phyloP scores from a whole-genome alignment of 2,797 vertebrate species.

The Sebastes itinus region DNA sequence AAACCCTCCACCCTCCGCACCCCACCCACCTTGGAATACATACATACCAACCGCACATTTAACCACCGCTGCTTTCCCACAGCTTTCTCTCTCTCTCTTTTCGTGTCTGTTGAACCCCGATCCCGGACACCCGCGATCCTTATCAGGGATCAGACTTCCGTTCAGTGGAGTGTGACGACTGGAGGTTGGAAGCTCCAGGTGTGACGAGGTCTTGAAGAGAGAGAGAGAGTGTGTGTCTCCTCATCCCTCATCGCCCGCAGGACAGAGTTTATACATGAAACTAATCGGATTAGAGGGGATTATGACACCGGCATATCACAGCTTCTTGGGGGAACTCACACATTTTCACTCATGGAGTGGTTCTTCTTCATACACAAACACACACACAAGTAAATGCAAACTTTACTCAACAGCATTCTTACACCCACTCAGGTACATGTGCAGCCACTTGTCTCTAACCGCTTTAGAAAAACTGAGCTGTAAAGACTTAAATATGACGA shows the following conservation, averaged over 20 bases:
- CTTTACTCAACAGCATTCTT: not conserved
- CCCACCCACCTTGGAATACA: constrained; percentile 34
- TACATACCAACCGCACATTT: constrained; percentile 40
- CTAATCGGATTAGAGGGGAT: constrained; percentile 73
- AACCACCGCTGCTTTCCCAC: constrained; percentile 30
- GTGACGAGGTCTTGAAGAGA: constrained; percentile 40
- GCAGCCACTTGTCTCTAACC: constrained; percentile 34
- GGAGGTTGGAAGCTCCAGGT: constrained; percentile 71
- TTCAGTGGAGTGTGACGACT: constrained; percentile 69
- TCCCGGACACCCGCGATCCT: constrained; percentile 45
- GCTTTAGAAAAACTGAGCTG: constrained; percentile 34
- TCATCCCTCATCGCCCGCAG: constrained; percentile 64
- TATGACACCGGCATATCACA: constrained; percentile 59
- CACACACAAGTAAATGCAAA: not conserved
- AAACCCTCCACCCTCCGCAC: not conserved
- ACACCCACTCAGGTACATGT: constrained; percentile 23
- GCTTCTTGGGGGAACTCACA: constrained; percentile 23
- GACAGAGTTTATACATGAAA: constrained; percentile 64
- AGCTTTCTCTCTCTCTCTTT: constrained; percentile 37
- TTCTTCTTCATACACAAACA: not conserved
- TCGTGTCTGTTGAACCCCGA: constrained; percentile 39
- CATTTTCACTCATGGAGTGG: constrained; percentile 2
- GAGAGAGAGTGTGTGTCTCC: not conserved
- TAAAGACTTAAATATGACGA: constrained; percentile 47
- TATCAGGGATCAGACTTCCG: constrained; percentile 75